phyloP scores from a whole-genome alignment of 2,888 invertebrate species.

The Zaprionus bogoriensis region DNA sequence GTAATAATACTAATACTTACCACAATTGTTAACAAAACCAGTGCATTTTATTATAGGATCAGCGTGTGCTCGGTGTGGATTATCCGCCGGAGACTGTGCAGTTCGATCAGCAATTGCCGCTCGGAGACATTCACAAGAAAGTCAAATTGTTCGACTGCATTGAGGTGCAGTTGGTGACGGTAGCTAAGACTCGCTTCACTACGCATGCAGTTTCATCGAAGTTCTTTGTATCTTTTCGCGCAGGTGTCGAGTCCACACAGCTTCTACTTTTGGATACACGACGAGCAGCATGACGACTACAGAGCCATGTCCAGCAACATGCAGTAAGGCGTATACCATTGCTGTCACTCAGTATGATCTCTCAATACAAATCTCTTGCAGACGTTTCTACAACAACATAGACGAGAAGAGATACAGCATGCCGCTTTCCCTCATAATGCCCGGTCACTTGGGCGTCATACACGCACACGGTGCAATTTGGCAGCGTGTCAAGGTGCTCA shows the following conservation, averaged over 20 bases:
- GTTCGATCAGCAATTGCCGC: constrained; percentile 54
- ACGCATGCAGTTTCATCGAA: not conserved
- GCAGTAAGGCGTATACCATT: constrained; percentile 61
- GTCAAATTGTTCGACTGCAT: constrained; percentile 12
- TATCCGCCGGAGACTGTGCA: constrained; percentile 69
- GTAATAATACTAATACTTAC: constrained; percentile 42
- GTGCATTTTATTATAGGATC: constrained; percentile 53
- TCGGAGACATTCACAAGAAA: constrained; percentile 23
- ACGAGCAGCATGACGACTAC: constrained; percentile 59
- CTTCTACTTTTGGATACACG: constrained; percentile 74
- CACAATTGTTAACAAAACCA: not conserved
- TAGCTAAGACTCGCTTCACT: constrained; percentile 8
- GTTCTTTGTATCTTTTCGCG: not conserved
- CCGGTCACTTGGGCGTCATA: constrained; percentile 74
- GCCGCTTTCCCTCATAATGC: constrained; percentile 58
- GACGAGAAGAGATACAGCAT: constrained; percentile 47
- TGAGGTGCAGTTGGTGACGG: constrained; percentile 45
- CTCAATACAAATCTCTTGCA: no score
- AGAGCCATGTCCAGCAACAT: constrained; percentile 63
- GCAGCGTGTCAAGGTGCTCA: constrained; percentile 76
- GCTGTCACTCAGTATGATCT: not conserved
- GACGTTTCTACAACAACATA: constrained; percentile 54
- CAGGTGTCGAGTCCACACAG: constrained; percentile 76
- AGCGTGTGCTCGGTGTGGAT: constrained; percentile 65
- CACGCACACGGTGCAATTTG: constrained; percentile 50